A percentile compares a stretch with the other conserved stretches of the same genome.
phyloP scores from a whole-genome alignment of 2,113 vertebrate species.

The Gila orcuttii region DNA sequence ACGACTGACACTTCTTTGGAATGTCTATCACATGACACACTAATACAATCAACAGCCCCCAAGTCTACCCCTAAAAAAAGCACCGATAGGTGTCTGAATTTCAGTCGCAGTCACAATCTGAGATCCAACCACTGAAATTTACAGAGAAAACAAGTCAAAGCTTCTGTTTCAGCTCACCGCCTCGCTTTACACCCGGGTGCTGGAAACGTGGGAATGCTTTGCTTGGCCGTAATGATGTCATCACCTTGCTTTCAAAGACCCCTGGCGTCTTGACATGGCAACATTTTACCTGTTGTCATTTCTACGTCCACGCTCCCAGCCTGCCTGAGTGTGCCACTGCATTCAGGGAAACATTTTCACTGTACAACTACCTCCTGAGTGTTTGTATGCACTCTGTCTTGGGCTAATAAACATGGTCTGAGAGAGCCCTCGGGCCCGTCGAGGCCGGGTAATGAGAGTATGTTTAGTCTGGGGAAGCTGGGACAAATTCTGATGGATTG shows the following conservation, averaged over 20 bases:
- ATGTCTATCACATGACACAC: slow-evolving; percentile 65
- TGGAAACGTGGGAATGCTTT: slow-evolving; percentile 40
- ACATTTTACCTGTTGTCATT: slow-evolving; percentile 65
- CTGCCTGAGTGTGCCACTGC: slow-evolving; percentile 69
- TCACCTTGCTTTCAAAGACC: slow-evolving; percentile 25
- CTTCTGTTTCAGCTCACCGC: slow-evolving; percentile 55
- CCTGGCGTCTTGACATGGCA: slow-evolving; percentile 62
- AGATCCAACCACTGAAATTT: slow-evolving; percentile 56
- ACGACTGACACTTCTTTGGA: slow-evolving; percentile 64
- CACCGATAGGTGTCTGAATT: slow-evolving; percentile 37
- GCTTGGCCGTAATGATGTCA: slow-evolving; percentile 22
- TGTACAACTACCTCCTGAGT: slow-evolving; percentile 61
- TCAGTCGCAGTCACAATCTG: slow-evolving; percentile 44
- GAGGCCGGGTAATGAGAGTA: slow-evolving; percentile 76
- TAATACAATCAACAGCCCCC: slow-evolving; percentile 46
- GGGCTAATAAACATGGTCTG: slow-evolving; percentile 78
- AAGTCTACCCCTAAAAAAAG: not conserved
- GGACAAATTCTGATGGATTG: slow-evolving; percentile 81
- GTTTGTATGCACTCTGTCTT: slow-evolving; percentile 65
- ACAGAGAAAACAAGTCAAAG: slow-evolving; percentile 53
- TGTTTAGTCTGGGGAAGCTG: slow-evolving; percentile 80
- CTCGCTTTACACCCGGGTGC: slow-evolving; percentile 22
- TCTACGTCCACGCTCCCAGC: slow-evolving; percentile 61
- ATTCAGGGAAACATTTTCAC: slow-evolving; percentile 66
- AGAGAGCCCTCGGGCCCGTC: slow-evolving; percentile 64